These are phyloP conservation scores for Brachyptera putata DNA, from an alignment of 2,888 invertebrate species.

Conservation along the genomic window DNA sequence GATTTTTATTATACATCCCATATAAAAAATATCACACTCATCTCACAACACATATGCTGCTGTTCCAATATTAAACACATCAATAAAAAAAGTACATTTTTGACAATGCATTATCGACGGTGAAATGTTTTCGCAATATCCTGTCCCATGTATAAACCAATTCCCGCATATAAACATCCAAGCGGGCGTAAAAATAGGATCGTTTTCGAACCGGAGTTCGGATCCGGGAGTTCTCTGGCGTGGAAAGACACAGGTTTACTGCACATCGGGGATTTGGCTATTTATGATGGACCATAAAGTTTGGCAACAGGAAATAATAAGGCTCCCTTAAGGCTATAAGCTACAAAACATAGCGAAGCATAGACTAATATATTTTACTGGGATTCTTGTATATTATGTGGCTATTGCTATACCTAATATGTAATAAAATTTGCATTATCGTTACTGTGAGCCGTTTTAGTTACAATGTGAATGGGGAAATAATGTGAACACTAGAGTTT, in stretches of 20 bases:
- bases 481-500: too few relatives aligned
- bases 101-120: too few relatives aligned
- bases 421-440: conserved; percentile 17
- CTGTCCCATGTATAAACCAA: too few relatives aligned
- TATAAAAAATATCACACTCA: too few relatives aligned
- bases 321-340: conserved; percentile 10
- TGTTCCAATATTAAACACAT: too few relatives aligned
- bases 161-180: too few relatives aligned
- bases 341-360: background rate
- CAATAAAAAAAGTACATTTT: too few relatives aligned
- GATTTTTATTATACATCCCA: too few relatives aligned
- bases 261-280: conserved; percentile 22
- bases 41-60: too few relatives aligned
- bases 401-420: conserved; percentile 2
- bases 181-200: conserved; percentile 21
- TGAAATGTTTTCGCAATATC: too few relatives aligned
- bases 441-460: background rate
- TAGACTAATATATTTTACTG: conserved; percentile 9
- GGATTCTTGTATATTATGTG: background rate
- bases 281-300: conserved; percentile 25
- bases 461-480: background rate
- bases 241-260: conserved; percentile 22
- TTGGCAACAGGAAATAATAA: conserved; percentile 24
- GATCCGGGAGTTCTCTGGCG: background rate
- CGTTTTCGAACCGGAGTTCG: background rate